Base-by-base conservation (phyloP, 2,113 vertebrate genomes). In the Pitta sordida region DNA sequence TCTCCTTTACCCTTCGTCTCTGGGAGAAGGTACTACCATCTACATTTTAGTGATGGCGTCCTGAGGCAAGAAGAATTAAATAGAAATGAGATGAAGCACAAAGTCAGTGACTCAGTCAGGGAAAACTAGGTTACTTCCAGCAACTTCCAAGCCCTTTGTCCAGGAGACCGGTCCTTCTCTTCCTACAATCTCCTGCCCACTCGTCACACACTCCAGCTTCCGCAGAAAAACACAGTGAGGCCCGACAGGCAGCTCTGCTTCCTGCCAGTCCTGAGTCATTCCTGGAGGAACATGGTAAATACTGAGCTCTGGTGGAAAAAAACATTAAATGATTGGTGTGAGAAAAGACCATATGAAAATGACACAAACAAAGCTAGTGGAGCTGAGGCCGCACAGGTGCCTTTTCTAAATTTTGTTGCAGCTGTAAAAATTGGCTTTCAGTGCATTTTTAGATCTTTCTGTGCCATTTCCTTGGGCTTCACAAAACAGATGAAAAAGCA, bases 251-350 rank as follows among this genome's bases (percentile, higher is more conserved):
- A 95, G 77, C 83, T 88, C 68, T 78, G 95, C 94, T 96, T 96
- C 96, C 95, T 95, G 94, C 86, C 74, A 68, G 88, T 88, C 95
- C 94, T 96, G 95, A 94, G 94, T 96, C 95, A 96, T 86, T 96
- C 80, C 92, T 93, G 91, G 81, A 88, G 86, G 94, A 88, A 95
- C 13, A 3, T 49, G 89, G 88, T 89, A 91, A 88, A 94, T 96
- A 75, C 92, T 73, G 95, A 88, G 74, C 77, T 90, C 77, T 6
- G 3, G 15, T 84, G 91, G 93, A 94, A 96, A 94, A 93, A 86
- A 88, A 17, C 49, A 79, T 55, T 58, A 67, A 30, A 65, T 19
- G 73, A 65, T 69, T 60, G 29, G 56, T 89, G 74, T 85, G 86
- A 95, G 90, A 91, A 94, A 83, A 58, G 79, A 76, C 87, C 34